Evolutionary conservation across 2,113 vertebrate species (phyloP), one percentile per base, ranked within the genome.

Genomic region (Istiophorus platypterus): DNA sequence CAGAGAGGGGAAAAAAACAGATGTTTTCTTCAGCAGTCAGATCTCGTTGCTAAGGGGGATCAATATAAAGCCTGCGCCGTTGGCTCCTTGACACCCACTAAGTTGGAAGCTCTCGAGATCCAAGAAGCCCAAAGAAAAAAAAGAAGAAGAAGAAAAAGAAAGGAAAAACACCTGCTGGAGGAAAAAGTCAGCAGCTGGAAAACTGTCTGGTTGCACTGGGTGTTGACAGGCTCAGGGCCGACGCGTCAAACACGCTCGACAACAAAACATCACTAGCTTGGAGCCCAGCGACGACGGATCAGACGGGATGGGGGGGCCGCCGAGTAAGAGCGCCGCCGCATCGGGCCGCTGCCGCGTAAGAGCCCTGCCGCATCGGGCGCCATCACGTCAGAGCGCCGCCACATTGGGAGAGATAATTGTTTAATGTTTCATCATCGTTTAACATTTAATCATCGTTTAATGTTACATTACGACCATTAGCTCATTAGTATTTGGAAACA

Each of bases 161-260:
- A 59, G 20, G 20, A 47, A 41, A 29, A 26, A 24, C 65, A 66
- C 56, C 74, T 71, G 71, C 37, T 34, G 26, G 27, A 63, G 29
- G 41, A 24, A n/a, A n/a, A n/a, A 74, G 76, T n/a, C 11, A 45
- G 39, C 6, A 7, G 2, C 10, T 0, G 3, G 17, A n/a, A 68
- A 80, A 1, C 0, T 20, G 64, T 42, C 73, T 49, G 65, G 39
- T 72, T 69, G 31, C 41, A 80, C 59, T 22, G 65, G 0, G 56
- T 49, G 47, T 18, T 75, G 47, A 73, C n/a, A 12, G 29, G 72
- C 2, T 37, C n/a, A 24, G 18, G n/a, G 34, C 82, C 18, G 54
- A n/a, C 61, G 49, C 61, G 70, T 66, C 65, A 85, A 42, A 1
- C 39, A 72, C 24, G n/a, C n/a, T n/a, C n/a, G n/a, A n/a, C 80